A percentile compares a stretch with the other conserved stretches of the same genome.
phyloP scores from a whole-genome alignment of 2,113 vertebrate species.

The Ceyx melanurus region DNA sequence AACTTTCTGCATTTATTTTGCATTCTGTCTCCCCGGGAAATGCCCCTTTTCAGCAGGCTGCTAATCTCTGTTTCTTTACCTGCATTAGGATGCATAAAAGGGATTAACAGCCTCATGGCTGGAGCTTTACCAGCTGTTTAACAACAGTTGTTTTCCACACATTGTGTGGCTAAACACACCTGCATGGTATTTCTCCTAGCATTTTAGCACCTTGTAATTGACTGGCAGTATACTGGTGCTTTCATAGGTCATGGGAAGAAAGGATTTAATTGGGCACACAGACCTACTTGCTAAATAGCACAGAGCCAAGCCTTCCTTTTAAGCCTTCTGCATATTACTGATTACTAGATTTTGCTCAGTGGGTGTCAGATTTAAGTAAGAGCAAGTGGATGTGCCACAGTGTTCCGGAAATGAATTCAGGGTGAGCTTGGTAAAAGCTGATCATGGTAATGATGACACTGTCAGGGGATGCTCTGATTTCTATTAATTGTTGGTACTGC shows the following conservation, averaged over 20 bases:
- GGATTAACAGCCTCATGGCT: neutral
- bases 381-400: neutral
- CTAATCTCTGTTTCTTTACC: neutral
- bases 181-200: neutral
- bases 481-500: neutral
- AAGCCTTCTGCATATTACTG: neutral
- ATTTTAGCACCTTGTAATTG: conserved; percentile 20
- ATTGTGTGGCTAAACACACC: neutral
- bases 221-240: neutral
- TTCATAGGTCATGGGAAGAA: neutral
- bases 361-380: neutral
- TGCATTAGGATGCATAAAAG: neutral
- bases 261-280: neutral
- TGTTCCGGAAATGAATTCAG: neutral
- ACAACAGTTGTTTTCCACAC: conserved; percentile 10
- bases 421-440: neutral
- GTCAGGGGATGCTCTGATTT: neutral
- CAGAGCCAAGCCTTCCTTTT: neutral
- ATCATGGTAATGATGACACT: neutral
- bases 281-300: neutral
- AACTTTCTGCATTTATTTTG: neutral
- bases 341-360: neutral
- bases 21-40: neutral
- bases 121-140: conserved; percentile 1
- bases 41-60: neutral